Base-by-base conservation (phyloP, 2,113 vertebrate genomes). In the Orycteropus afer region DNA sequence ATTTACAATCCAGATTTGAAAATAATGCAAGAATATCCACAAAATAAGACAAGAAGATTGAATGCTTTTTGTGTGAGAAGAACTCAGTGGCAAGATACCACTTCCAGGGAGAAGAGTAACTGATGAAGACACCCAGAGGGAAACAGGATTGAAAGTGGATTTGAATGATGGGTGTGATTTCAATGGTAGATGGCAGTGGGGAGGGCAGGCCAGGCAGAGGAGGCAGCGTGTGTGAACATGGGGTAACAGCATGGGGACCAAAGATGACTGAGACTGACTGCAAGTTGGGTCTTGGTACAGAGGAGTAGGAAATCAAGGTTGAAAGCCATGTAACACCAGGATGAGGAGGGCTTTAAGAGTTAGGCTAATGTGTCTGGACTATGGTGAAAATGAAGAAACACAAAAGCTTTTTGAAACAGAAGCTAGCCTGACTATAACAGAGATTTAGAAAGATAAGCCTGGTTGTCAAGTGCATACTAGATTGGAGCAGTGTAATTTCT, bases 31-130 rank as follows among this genome's bases (percentile, higher is more conserved):
- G 37, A 79, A 63, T 1, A 23, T 45, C 45, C 37, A 45, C 34
- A 74, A 59, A 78, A 32, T 37, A 40, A 63, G 61, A 7, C 76
- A 76, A 73, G 69, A 84, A 63, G 32, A 83, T 22, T 15, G 29
- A 88, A 25, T 42, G 42, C 25, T 40, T 86, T 67, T 55, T 10
- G 13, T 25, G 27, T 23, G 27, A 78, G 45, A 67, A n/a, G 61
- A 86, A 27, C 5, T 59, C 40, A 25, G 5, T 20, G 55, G 42
- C 34, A 49, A 55, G 47, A 57, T 22, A 4, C 12, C n/a, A 59
- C 74, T 49, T n/a, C 23, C 2, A 2, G 22, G 8, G 63, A 5
- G 25, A 10, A 59, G 17, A 7, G 29, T 32, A 0, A 1, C 1
- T 25, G 42, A 40, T 22, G 34, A 69, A 74, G 55, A 10, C 42